phyloP scores from a whole-genome alignment of 2,113 vertebrate genomes.

The Seriola dumerili region DNA sequence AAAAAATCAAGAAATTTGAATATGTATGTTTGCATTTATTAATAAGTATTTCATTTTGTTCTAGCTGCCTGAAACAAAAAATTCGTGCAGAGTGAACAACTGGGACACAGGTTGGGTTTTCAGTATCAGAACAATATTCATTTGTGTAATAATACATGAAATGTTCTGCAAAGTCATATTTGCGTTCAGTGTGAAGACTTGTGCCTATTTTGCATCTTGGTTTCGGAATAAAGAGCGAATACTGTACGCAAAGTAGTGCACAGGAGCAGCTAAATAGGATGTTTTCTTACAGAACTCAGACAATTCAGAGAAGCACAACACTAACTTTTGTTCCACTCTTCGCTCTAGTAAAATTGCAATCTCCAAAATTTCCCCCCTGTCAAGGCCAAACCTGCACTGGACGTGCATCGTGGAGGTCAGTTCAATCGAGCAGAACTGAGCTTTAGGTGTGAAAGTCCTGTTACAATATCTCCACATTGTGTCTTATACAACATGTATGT shows the following conservation, averaged over 20 bases:
- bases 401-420: no score
- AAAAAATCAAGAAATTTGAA: neutral
- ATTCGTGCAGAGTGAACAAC: neutral
- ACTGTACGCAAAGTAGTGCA: neutral
- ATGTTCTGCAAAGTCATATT: neutral
- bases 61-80: neutral
- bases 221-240: neutral
- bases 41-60: neutral
- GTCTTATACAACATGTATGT: no score
- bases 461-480: no score
- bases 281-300: neutral
- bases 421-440: no score
- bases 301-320: neutral
- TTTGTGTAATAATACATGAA: neutral
- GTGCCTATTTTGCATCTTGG: neutral
- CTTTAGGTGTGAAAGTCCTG: no score
- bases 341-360: neutral
- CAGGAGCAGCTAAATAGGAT: neutral
- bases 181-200: neutral
- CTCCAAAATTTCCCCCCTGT: neutral
- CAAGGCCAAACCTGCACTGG: neutral
- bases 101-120: neutral
- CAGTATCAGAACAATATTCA: neutral
- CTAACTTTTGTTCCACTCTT: neutral
- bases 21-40: neutral